Evolutionary conservation across 2,797 vertebrate species (phyloP).

Genomic region (Poecilia picta): DNA sequence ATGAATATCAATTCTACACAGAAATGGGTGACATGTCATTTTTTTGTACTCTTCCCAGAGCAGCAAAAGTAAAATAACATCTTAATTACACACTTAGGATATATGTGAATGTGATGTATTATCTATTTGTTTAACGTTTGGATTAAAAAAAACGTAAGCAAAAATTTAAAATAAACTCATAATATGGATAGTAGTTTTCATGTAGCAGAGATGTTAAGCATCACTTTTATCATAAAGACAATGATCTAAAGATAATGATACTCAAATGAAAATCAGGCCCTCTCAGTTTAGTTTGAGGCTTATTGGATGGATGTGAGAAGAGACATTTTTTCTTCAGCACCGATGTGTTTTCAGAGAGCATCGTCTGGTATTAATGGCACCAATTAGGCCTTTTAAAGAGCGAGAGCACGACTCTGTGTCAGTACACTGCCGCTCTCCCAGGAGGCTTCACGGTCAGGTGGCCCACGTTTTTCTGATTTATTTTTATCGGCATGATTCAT

Average conservation of each 20-base stretch:
- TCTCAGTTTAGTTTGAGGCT: conserved; percentile 2
- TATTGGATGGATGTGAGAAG: conserved; percentile 15
- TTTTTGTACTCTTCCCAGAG: neutral
- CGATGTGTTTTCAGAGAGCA: neutral
- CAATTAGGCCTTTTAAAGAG: conserved; percentile 1
- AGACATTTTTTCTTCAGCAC: neutral
- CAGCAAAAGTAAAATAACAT: neutral
- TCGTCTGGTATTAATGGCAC: neutral
- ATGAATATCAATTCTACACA: neutral
- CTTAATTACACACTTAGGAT: neutral
- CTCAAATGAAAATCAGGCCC: neutral
- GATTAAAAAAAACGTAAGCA: neutral
- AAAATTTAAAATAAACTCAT: neutral
- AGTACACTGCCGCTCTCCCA: neutral
- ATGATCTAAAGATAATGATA: neutral
- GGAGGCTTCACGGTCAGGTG: conserved; percentile 15
- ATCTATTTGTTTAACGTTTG: neutral
- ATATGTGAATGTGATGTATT: neutral
- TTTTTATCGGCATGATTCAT: neutral
- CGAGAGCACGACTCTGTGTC: conserved; percentile 6
- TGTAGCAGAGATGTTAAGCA: neutral
- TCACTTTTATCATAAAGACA: neutral
- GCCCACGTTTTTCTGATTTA: conserved; percentile 12
- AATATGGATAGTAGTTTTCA: neutral
- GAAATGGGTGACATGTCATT: neutral